Conservation (phyloP, 2,888 invertebrate species). For the Oscheius sp. region DNA sequence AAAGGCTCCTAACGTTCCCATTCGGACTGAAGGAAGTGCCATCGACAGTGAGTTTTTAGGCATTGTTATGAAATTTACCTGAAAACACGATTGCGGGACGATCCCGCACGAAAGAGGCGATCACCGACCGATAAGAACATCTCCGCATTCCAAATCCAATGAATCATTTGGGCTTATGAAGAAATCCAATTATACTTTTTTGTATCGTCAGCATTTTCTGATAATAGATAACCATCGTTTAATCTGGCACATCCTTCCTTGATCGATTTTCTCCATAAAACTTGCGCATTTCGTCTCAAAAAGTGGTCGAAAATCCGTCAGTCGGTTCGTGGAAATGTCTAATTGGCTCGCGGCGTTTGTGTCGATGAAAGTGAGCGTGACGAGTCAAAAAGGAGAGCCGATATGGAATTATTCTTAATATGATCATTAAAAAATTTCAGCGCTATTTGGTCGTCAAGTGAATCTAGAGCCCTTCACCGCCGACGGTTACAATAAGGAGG, state of each 20-base stretch:
- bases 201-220: neutral
- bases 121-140: slow-evolving; percentile 27
- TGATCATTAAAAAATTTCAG: slow-evolving; percentile 36
- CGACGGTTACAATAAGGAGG: slow-evolving; percentile 67
- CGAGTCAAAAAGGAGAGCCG: neutral
- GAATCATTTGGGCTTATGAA: neutral
- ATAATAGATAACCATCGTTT: neutral
- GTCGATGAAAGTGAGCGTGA: slow-evolving; percentile 23
- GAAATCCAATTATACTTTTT: neutral
- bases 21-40: slow-evolving; percentile 43
- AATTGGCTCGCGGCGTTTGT: slow-evolving; percentile 28
- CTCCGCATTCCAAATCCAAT: neutral
- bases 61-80: neutral
- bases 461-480: slow-evolving; percentile 62
- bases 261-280: slow-evolving; percentile 17
- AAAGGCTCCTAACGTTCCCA: slow-evolving; percentile 47
- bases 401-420: neutral
- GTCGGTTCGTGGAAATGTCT: slow-evolving; percentile 21
- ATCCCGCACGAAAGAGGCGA: slow-evolving; percentile 3
- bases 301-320: slow-evolving; percentile 26
- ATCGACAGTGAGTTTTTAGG: slow-evolving; percentile 38
- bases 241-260: neutral
- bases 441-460: slow-evolving; percentile 52
- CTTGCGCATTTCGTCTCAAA: slow-evolving; percentile 9
- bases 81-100: slow-evolving; percentile 26